phyloP scores from a whole-genome alignment of 2,888 invertebrate genomes.

The Spialia ferax region DNA sequence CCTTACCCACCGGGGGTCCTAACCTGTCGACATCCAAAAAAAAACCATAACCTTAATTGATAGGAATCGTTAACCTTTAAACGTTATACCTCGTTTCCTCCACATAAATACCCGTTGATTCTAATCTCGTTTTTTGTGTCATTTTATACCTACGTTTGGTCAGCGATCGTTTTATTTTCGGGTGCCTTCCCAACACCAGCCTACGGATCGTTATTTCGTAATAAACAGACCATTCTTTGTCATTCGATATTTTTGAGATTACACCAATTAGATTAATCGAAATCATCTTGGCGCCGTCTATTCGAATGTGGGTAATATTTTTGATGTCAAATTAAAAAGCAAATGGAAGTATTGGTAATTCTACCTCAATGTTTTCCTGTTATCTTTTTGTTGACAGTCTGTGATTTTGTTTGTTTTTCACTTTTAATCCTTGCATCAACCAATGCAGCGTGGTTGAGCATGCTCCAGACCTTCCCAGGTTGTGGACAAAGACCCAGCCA shows the following conservation, averaged over 20 bases:
- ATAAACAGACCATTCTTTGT: conserved; percentile 84
- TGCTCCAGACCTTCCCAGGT: too few relatives aligned
- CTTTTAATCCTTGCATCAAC: too few relatives aligned
- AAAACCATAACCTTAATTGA: conserved; percentile 84
- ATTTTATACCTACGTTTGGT: conserved; percentile 75
- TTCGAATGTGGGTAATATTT: conserved; percentile 67
- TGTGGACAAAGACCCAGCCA: too few relatives aligned
- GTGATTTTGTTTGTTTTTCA: too few relatives aligned
- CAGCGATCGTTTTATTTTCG: conserved; percentile 81
- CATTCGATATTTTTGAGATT: conserved; percentile 82
- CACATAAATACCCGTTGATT: conserved; percentile 82
- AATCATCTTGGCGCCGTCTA: conserved; percentile 71
- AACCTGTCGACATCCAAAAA: conserved; percentile 61
- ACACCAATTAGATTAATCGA: conserved; percentile 65
- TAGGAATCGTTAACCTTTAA: conserved; percentile 86
- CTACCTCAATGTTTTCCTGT: neutral
- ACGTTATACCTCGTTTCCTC: conserved; percentile 75
- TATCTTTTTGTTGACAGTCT: neutral
- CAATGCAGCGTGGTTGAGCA: too few relatives aligned
- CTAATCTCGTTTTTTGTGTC: conserved; percentile 78
- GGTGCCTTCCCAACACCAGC: conserved; percentile 68
- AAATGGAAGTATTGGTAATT: neutral
- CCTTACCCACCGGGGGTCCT: conserved; percentile 78
- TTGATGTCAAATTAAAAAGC: conserved; percentile 62
- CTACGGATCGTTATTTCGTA: conserved; percentile 81